phyloP scores from a whole-genome alignment of 1,140 invertebrate species.

The Whitmania pigra region DNA sequence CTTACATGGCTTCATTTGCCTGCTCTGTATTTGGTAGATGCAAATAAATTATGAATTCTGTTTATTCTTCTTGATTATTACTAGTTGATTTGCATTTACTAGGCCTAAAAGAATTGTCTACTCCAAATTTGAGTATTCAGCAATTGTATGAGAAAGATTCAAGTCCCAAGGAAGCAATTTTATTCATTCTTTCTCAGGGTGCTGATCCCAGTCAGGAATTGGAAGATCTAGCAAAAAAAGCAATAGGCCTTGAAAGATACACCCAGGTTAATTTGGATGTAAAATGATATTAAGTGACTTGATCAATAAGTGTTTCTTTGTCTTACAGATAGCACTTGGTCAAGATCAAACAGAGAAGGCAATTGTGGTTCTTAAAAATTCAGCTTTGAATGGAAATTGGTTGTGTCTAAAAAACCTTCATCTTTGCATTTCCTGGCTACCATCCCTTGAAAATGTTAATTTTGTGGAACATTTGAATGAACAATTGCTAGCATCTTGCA shows the following conservation, averaged over 20 bases:
- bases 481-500: neutral
- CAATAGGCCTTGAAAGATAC: constrained; percentile 48
- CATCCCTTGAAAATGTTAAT: constrained; percentile 54
- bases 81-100: constrained; percentile 23
- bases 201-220: constrained; percentile 71
- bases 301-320: neutral
- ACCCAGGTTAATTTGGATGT: constrained; percentile 44
- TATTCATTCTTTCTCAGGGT: constrained; percentile 60
- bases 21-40: constrained; percentile 42
- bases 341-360: constrained; percentile 58
- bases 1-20: constrained; percentile 58
- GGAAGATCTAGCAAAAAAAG: constrained; percentile 49
- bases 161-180: constrained; percentile 52
- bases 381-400: constrained; percentile 55
- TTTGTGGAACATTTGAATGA: constrained; percentile 1
- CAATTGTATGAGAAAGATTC: constrained; percentile 50
- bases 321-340: constrained; percentile 56
- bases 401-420: constrained; percentile 77
- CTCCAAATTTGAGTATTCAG: constrained; percentile 51
- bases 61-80: no score
- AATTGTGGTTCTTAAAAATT: constrained; percentile 46
- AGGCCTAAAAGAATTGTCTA: constrained; percentile 52
- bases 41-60: no score
- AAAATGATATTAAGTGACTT: neutral
- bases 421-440: constrained; percentile 64